phyloP scores from a whole-genome alignment of 2,797 vertebrate species.

The Sebastiscus albofasciatus region DNA sequence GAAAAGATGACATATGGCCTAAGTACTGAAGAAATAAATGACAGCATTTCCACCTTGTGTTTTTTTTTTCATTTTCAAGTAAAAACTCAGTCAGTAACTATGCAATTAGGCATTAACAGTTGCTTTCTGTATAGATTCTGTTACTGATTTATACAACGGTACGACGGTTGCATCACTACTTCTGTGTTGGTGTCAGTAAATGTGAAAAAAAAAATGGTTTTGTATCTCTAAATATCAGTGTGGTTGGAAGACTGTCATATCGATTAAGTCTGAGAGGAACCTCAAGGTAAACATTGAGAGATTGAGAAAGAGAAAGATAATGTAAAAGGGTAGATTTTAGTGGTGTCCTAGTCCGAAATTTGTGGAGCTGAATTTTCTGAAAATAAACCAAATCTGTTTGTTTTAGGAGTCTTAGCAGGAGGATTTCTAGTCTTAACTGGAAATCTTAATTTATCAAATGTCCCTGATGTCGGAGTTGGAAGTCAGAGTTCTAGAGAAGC shows the following conservation, averaged over 20 bases:
- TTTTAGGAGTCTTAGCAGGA: background rate
- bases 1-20: slow-evolving; percentile 26
- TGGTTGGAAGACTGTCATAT: background rate
- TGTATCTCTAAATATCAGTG: background rate
- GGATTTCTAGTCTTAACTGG: background rate
- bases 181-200: background rate
- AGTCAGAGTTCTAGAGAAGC: background rate
- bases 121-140: background rate
- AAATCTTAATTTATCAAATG: background rate
- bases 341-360: background rate
- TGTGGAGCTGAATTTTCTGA: background rate
- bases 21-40: background rate
- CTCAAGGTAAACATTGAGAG: background rate
- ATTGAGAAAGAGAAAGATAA: too few relatives aligned
- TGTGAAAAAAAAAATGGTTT: background rate
- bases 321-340: background rate
- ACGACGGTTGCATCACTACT: background rate
- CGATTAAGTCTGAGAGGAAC: background rate
- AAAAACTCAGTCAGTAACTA: background rate
- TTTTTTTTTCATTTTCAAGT: background rate
- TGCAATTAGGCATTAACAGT: accelerated
- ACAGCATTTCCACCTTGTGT: background rate
- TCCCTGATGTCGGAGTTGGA: background rate
- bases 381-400: background rate
- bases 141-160: background rate